Evolutionary conservation across 2,888 invertebrate species (phyloP).

Genomic region (Polyommatus iphigenia): DNA sequence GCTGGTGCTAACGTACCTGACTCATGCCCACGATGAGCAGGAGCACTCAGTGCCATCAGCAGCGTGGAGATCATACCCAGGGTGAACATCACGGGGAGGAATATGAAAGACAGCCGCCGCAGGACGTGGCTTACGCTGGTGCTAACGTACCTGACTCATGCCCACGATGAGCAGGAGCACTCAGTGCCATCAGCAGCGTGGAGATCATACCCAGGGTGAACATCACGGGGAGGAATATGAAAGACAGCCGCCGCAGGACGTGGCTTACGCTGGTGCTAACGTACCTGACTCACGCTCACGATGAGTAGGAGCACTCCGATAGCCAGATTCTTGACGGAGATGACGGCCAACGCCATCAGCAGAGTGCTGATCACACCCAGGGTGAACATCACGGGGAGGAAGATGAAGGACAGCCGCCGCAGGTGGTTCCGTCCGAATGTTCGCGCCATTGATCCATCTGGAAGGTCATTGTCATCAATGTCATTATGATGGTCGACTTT

Average conservation of each 20-base stretch:
- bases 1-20: conserved; percentile 43
- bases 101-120: conserved; percentile 84
- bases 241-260: conserved; percentile 84
- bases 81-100: conserved; percentile 88
- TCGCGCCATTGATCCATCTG: conserved; percentile 78
- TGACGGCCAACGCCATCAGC: conserved; percentile 84
- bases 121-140: conserved; percentile 60
- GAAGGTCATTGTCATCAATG: conserved; percentile 39
- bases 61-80: conserved; percentile 87
- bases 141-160: conserved; percentile 62
- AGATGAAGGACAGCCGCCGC: conserved; percentile 84
- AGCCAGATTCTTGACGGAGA: conserved; percentile 86
- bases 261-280: background rate
- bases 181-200: conserved; percentile 84
- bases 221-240: conserved; percentile 86
- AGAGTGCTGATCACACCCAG: conserved; percentile 87
- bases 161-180: conserved; percentile 81
- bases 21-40: conserved; percentile 81
- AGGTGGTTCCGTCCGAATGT: conserved; percentile 87
- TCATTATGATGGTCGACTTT: background rate
- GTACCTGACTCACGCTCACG: conserved; percentile 80
- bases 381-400: conserved; percentile 88
- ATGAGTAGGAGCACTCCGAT: conserved; percentile 84
- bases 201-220: conserved; percentile 88
- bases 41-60: conserved; percentile 83